phyloP scores from a whole-genome alignment of 2,888 invertebrate genomes.

The Cosmia pyralina region DNA sequence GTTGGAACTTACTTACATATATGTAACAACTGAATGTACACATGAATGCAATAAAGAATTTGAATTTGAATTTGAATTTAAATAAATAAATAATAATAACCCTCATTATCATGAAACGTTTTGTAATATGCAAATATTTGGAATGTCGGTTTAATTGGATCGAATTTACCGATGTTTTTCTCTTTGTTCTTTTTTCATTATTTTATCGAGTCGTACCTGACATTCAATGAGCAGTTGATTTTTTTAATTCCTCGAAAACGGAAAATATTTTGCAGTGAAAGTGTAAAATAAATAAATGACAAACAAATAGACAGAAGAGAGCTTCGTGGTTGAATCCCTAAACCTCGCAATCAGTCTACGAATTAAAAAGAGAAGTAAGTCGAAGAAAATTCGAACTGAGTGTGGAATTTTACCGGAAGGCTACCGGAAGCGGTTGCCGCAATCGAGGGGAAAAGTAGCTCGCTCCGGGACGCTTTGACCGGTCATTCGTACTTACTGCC shows the following conservation, averaged over 20 bases:
- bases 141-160: slow-evolving; percentile 4
- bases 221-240: neutral
- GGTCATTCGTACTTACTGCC: slow-evolving; percentile 74
- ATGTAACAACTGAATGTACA: no score
- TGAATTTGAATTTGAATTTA: no score
- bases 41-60: no score
- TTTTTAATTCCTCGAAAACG: neutral
- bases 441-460: slow-evolving; percentile 84
- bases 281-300: slow-evolving; percentile 35
- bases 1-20: no score
- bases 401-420: slow-evolving; percentile 76
- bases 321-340: slow-evolving; percentile 53
- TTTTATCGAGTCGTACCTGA: neutral
- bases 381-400: slow-evolving; percentile 74
- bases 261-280: neutral
- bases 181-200: slow-evolving; percentile 1
- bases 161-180: slow-evolving; percentile 3
- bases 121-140: slow-evolving; percentile 23
- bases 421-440: slow-evolving; percentile 79
- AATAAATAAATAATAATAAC: no score
- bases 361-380: slow-evolving; percentile 71
- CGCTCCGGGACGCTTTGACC: slow-evolving; percentile 80
- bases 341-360: slow-evolving; percentile 65
- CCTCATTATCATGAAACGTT: slow-evolving; percentile 20
- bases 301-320: slow-evolving; percentile 46